These are phyloP conservation scores for Dascillus cervinus DNA, from an alignment of 2,888 invertebrate species.

Conservation along the genomic window DNA sequence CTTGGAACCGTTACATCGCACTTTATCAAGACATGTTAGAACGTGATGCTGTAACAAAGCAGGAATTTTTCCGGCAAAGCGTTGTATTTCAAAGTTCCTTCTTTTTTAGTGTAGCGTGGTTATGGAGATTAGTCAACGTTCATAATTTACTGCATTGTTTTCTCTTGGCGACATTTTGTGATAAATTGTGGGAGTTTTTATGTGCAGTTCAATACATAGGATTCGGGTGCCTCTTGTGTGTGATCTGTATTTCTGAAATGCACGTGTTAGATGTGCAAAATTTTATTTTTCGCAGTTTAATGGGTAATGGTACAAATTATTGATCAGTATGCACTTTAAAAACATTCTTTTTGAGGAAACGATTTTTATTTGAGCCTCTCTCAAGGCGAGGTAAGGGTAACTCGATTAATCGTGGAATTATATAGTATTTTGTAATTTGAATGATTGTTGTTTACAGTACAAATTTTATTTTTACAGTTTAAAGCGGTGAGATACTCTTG, in stretches of 20 bases:
- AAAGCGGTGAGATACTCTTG: too few relatives aligned
- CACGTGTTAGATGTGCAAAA: conserved; percentile 56
- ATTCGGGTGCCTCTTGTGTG: conserved; percentile 58
- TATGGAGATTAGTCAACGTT: conserved; percentile 74
- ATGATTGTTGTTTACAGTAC: too few relatives aligned
- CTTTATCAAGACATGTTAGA: conserved; percentile 72
- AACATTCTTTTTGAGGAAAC: too few relatives aligned
- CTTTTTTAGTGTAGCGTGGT: conserved; percentile 64
- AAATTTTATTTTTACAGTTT: too few relatives aligned
- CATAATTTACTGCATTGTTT: conserved; percentile 69
- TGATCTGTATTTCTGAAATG: conserved; percentile 64
- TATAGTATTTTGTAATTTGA: too few relatives aligned
- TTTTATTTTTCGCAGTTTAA: conserved; percentile 46
- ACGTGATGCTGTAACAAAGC: conserved; percentile 48
- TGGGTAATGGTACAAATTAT: conserved; percentile 32
- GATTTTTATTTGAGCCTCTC: too few relatives aligned
- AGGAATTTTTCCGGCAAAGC: conserved; percentile 49
- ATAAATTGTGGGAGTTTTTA: conserved; percentile 73
- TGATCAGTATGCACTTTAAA: too few relatives aligned
- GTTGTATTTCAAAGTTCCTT: conserved; percentile 60
- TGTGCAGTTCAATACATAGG: conserved; percentile 62
- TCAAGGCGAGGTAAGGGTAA: too few relatives aligned
- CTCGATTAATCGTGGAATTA: too few relatives aligned
- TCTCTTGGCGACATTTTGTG: conserved; percentile 70
- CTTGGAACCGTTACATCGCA: conserved; percentile 80